Conservation (phyloP, 2,797 vertebrate genomes). For the Ptychadena robeensis region DNA sequence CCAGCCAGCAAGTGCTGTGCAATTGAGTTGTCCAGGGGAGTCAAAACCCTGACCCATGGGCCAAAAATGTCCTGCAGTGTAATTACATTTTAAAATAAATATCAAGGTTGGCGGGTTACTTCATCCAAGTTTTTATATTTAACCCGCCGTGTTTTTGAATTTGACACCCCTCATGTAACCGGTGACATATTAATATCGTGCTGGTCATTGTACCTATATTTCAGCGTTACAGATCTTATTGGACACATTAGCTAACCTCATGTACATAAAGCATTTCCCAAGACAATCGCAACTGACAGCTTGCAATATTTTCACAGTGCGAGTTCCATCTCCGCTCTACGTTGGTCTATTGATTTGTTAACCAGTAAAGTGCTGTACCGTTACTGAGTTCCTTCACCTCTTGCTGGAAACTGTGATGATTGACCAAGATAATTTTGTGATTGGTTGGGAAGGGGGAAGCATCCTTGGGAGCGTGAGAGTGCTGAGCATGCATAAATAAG, state of each 20-base stretch:
- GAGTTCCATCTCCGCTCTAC: conserved; percentile 6
- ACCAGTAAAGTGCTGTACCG: conserved; percentile 13
- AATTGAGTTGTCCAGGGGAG: too few relatives aligned
- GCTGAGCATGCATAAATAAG: conserved; percentile 68
- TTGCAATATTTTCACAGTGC: not conserved
- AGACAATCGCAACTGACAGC: not conserved
- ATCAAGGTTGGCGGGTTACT: too few relatives aligned
- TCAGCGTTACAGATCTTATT: not conserved
- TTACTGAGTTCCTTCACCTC: not conserved
- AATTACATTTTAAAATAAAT: too few relatives aligned
- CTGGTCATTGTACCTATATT: not conserved
- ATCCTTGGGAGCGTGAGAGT: conserved; percentile 57
- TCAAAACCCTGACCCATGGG: too few relatives aligned
- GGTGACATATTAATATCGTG: not conserved
- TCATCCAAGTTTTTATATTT: too few relatives aligned
- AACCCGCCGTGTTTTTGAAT: too few relatives aligned
- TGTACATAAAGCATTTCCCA: not conserved
- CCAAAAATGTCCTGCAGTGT: too few relatives aligned
- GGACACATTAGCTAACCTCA: not conserved
- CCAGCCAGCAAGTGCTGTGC: too few relatives aligned
- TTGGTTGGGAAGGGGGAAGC: conserved; percentile 55
- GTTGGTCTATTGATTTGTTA: conserved; percentile 44
- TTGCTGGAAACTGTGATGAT: conserved; percentile 43
- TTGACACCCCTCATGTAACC: not conserved
- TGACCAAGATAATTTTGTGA: conserved; percentile 58